A percentile compares a stretch with the other conserved stretches of the same genome.
phyloP scores from a whole-genome alignment of 2,113 vertebrate genomes.

The Entomyzon cyanotis region DNA sequence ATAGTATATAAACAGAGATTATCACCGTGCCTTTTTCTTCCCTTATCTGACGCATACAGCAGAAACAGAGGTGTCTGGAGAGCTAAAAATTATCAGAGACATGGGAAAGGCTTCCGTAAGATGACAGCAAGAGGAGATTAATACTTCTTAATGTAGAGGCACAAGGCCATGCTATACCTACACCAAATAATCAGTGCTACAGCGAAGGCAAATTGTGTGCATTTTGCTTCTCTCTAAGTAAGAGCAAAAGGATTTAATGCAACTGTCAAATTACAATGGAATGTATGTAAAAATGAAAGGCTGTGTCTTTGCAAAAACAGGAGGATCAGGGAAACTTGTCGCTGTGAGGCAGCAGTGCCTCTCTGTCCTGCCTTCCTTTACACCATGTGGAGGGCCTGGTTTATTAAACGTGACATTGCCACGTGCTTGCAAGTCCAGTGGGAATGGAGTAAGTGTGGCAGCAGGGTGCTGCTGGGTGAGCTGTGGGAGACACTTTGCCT shows the following conservation, averaged over 20 bases:
- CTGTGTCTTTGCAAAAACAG: background rate
- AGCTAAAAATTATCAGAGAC: background rate
- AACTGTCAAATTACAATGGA: background rate
- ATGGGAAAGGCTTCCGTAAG: background rate
- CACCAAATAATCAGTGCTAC: background rate
- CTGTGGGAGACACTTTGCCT: fast-evolving
- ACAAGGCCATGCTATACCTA: background rate
- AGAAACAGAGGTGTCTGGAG: slow-evolving; percentile 29
- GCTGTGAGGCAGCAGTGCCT: background rate
- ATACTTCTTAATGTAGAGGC: background rate
- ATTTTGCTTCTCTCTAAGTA: background rate
- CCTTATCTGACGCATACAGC: slow-evolving; percentile 6
- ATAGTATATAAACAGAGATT: slow-evolving; percentile 4
- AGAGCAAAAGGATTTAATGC: background rate
- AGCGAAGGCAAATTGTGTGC: background rate
- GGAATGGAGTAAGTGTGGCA: background rate
- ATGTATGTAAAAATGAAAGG: background rate
- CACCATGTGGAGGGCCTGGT: no score
- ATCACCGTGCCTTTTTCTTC: background rate
- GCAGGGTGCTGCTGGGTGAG: background rate
- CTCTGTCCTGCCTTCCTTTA: background rate
- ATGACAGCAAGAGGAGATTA: background rate
- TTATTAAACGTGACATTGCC: background rate
- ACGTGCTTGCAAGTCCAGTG: fast-evolving
- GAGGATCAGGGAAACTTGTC: fast-evolving